Conservation (phyloP, 2,888 invertebrate genomes). For the Emmelina monodactyla region DNA sequence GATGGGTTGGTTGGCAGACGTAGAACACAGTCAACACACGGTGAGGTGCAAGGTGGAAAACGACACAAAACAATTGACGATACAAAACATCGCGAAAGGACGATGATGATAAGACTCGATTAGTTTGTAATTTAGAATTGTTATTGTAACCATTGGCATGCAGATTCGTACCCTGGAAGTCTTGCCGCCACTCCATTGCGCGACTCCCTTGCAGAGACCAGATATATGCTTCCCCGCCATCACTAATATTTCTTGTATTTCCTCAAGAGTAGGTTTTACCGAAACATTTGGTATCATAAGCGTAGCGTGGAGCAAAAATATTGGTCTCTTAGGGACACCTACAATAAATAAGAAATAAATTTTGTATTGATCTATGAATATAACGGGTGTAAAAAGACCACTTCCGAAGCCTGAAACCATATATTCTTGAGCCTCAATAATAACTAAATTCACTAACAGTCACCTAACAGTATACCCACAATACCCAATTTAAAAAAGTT, state of each 20-base stretch:
- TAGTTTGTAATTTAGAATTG: background rate
- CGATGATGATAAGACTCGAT: background rate
- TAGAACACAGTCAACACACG: slow-evolving; percentile 40
- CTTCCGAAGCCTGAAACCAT: too few species aligned
- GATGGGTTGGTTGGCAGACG: slow-evolving; percentile 30
- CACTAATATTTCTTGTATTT: slow-evolving; percentile 86
- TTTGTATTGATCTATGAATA: too few species aligned
- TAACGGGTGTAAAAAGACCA: too few species aligned
- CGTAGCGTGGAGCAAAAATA: slow-evolving; percentile 83
- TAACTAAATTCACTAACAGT: too few species aligned
- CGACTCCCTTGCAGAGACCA: slow-evolving; percentile 87
- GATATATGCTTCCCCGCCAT: slow-evolving; percentile 85
- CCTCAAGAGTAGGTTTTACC: slow-evolving; percentile 87
- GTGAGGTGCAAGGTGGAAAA: slow-evolving; percentile 23
- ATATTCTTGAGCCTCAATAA: too few species aligned
- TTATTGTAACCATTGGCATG: background rate
- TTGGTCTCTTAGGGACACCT: slow-evolving; percentile 62
- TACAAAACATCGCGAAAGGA: slow-evolving; percentile 27
- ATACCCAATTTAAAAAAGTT: too few species aligned
- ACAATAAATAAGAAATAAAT: too few species aligned
- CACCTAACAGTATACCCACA: too few species aligned
- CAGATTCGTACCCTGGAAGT: slow-evolving; percentile 36
- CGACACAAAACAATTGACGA: slow-evolving; percentile 54
- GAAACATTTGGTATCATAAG: slow-evolving; percentile 88
- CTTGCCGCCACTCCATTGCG: slow-evolving; percentile 87